phyloP scores from a whole-genome alignment of 2,113 vertebrate species.

The Hypocryptadius cinnamomeus region DNA sequence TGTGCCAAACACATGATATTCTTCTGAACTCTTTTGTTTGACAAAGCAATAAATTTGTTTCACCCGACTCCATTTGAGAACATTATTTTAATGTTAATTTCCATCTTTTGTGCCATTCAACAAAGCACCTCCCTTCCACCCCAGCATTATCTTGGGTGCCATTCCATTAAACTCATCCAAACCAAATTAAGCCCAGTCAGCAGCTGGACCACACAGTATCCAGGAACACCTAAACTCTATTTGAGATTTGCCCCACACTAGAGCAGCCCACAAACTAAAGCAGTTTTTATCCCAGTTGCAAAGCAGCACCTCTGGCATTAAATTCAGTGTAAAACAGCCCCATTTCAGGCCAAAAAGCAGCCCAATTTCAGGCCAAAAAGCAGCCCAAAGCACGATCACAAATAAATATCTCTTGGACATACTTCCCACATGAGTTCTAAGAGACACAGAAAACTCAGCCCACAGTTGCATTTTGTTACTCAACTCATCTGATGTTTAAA shows the following conservation, averaged over 20 bases:
- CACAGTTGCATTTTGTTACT: neutral
- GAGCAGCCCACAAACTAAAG: neutral
- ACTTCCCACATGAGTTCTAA: neutral
- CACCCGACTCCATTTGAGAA: neutral
- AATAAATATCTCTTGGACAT: neutral
- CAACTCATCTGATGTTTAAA: fast-evolving
- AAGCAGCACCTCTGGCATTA: neutral
- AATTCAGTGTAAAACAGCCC: neutral
- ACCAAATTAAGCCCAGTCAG: neutral
- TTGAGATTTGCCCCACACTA: neutral
- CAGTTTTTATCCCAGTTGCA: neutral
- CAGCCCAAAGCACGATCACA: fast-evolving
- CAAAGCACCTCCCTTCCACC: neutral
- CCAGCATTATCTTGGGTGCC: neutral
- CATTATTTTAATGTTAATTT: neutral
- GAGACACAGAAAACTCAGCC: neutral
- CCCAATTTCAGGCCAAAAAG: neutral
- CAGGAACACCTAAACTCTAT: neutral
- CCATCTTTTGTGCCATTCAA: neutral
- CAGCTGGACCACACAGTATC: neutral
- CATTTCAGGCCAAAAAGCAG: neutral
- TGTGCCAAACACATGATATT: neutral
- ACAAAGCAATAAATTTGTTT: neutral
- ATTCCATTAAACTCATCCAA: neutral
- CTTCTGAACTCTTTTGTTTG: neutral